phyloP scores from a whole-genome alignment of 2,113 vertebrate species.

The Tetrao urogallus region DNA sequence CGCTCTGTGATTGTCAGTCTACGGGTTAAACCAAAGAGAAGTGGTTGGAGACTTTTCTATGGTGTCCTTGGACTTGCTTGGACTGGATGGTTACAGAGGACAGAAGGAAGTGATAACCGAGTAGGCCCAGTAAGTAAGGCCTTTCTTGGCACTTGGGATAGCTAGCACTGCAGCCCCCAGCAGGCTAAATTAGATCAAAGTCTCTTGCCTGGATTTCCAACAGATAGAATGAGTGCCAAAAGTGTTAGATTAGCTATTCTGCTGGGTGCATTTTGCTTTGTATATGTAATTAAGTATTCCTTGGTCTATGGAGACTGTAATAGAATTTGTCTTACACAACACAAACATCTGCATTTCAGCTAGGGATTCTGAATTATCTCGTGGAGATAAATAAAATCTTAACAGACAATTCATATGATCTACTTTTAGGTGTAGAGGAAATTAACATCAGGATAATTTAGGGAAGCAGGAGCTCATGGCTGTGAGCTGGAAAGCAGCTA shows the following conservation, averaged over 20 bases:
- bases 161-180: background rate
- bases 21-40: background rate
- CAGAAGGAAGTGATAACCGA: background rate
- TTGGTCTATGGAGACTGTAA: background rate
- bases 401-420: background rate
- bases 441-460: background rate
- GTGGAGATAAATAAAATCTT: background rate
- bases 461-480: background rate
- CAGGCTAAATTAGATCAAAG: background rate
- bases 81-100: background rate
- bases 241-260: background rate
- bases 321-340: background rate
- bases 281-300: background rate
- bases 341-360: background rate
- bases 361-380: background rate
- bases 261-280: background rate
- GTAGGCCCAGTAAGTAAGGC: accelerated
- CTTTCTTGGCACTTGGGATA: background rate
- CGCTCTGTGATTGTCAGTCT: too few relatives aligned
- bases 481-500: background rate
- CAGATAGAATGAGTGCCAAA: background rate
- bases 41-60: background rate
- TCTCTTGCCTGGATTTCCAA: accelerated
- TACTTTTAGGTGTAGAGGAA: background rate
- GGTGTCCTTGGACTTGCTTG: background rate